A percentile compares a stretch with the other conserved stretches of the same genome.
Evolutionary conservation across 2,888 invertebrate species (phyloP).

Genomic region (Pollenia angustigena): DNA sequence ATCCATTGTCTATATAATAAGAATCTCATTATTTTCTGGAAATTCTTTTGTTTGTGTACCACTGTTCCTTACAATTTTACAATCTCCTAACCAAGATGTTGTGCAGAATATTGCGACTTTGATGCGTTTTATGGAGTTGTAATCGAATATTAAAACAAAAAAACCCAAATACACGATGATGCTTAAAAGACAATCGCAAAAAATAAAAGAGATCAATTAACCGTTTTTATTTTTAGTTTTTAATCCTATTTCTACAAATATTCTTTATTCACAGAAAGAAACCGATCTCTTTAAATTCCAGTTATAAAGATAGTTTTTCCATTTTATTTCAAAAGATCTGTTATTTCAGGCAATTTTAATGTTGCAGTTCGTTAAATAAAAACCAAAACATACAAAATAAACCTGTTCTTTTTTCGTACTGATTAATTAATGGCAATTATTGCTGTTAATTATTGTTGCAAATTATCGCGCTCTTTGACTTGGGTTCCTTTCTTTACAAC

Average conservation of each 20-base stretch:
- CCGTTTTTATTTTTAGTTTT: constrained; percentile 6
- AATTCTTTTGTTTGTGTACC: not conserved
- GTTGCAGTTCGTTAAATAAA: not conserved
- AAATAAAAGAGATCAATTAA: constrained; percentile 42
- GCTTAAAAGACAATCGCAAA: not conserved
- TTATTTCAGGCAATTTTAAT: constrained; percentile 6
- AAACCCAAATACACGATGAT: not conserved
- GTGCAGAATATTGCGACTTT: not conserved
- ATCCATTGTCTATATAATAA: not conserved
- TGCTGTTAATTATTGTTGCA: constrained; percentile 70
- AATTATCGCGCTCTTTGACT: constrained; percentile 70
- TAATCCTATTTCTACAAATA: constrained; percentile 11
- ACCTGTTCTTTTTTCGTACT: constrained; percentile 32
- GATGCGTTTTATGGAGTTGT: constrained; percentile 38
- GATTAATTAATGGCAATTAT: constrained; percentile 70
- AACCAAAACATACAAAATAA: not conserved
- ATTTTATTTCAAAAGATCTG: not conserved
- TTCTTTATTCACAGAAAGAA: not conserved
- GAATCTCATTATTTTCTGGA: not conserved
- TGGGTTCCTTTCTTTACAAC: constrained; percentile 8
- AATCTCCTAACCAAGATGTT: constrained; percentile 4
- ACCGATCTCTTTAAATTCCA: not conserved
- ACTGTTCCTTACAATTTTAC: constrained; percentile 14
- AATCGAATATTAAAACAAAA: constrained; percentile 9
- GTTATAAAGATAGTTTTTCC: constrained; percentile 6